Evolutionary conservation across 2,888 invertebrate species (phyloP), one percentile per base, ranked within the genome.

Genomic region (Chaetoderma sp.): DNA sequence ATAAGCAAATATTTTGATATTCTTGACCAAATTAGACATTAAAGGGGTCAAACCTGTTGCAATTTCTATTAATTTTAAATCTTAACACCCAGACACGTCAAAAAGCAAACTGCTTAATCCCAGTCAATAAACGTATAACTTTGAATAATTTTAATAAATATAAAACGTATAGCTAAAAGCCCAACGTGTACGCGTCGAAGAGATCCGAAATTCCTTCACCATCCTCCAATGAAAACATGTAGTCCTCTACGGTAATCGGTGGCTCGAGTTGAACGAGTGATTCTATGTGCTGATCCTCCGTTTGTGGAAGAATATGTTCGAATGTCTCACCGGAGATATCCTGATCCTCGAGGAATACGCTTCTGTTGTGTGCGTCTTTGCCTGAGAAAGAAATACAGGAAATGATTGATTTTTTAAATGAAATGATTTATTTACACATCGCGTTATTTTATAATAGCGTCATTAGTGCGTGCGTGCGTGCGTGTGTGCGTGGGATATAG

Each of bases 241-340:
- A 86, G 60, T 86, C 86, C 18, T 83, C 83, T n/a, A 86, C 78
- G 30, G 78, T 77, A n/a, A 85, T 73, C 0, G 84, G 82, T 0
- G 86, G 83, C 58, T 96, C 95, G 88, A 97, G 89, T 75, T 93
- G 90, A 79, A 95, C 90, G 89, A 96, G 93, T 30, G 77, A 69
- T 60, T 79, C 79, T 3, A 77, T 39, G 63, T 86, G 78, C 86
- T 93, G 93, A 86, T 93, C 92, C 82, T 92, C 92, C 1, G 92
- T 92, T 86, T 92, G 92, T 76, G 91, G 87, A 78, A 92, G 91
- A 86, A 91, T 90, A 78, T 90, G 90, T 16, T 65, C 63, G n/a
- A 78, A 73, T 70, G 91, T 91, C 88, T 91, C 91, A 59, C 92
- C 92, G 67, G 91, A 93, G 83, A 93, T 91, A 87, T 93, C 93